These are phyloP conservation scores for Lycia hirtaria DNA, from an alignment of 2,888 invertebrate species.

Conservation along the genomic window DNA sequence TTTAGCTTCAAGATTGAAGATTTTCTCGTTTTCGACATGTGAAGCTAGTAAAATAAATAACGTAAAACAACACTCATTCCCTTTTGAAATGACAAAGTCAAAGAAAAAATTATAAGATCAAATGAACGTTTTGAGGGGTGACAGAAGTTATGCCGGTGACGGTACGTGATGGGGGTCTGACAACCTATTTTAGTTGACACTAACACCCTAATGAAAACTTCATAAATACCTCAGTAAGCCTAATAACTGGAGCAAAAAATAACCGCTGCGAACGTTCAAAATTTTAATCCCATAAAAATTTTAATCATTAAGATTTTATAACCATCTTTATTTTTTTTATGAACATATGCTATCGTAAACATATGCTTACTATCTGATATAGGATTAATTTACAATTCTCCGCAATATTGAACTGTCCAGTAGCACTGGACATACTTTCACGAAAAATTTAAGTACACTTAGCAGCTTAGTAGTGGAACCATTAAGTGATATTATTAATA, in stretches of 20 bases:
- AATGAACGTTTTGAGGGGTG: constrained; percentile 49
- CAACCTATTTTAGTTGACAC: constrained; percentile 57
- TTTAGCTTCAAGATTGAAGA: background rate
- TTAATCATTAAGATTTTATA: background rate
- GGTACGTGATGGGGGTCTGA: constrained; percentile 58
- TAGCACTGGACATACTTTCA: too few species aligned
- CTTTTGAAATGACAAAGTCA: constrained; percentile 45
- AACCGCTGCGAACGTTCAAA: background rate
- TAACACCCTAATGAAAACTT: constrained; percentile 39
- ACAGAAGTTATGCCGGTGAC: constrained; percentile 48
- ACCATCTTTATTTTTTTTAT: background rate
- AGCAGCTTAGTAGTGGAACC: too few species aligned
- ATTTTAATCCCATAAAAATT: background rate
- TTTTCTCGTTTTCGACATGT: background rate
- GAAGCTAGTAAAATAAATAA: background rate
- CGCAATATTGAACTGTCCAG: too few species aligned
- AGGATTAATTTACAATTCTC: too few species aligned
- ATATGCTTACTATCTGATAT: too few species aligned
- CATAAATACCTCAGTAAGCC: constrained; percentile 23
- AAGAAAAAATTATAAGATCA: constrained; percentile 54
- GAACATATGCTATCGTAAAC: too few species aligned
- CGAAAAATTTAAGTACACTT: too few species aligned
- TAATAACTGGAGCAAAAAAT: background rate
- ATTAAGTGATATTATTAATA: too few species aligned
- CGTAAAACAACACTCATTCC: constrained; percentile 33